These are phyloP conservation scores for Catostomus latipinnis DNA, from an alignment of 2,797 vertebrate genomes.

Conservation along the genomic window DNA sequence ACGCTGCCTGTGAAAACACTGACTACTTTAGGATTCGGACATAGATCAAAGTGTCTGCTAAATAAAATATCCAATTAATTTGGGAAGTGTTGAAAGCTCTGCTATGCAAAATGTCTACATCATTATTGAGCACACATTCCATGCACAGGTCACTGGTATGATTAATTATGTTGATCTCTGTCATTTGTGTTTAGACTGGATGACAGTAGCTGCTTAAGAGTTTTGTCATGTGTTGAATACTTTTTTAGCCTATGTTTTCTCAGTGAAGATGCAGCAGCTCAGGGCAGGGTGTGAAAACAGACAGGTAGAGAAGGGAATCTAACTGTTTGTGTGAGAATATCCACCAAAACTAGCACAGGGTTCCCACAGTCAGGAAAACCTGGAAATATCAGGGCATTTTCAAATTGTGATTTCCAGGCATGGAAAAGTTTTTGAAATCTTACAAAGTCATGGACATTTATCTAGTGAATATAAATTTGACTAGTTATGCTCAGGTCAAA, in stretches of 20 bases:
- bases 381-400: too few species aligned
- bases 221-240: conserved; percentile 7
- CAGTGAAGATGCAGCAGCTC: conserved; percentile 3
- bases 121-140: not conserved
- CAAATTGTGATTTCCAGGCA: too few species aligned
- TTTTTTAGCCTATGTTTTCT: not conserved
- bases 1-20: too few species aligned
- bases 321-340: conserved; percentile 16
- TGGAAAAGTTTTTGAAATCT: too few species aligned
- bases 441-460: too few species aligned
- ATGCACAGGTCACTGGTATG: conserved; percentile 17
- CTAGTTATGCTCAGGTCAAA: too few species aligned
- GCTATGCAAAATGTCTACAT: not conserved
- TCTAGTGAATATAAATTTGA: too few species aligned
- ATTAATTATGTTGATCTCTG: conserved; percentile 3
- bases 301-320: conserved; percentile 10
- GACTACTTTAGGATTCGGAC: too few species aligned
- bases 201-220: conserved; percentile 13
- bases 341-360: not conserved
- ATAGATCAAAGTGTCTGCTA: not conserved
- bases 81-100: not conserved
- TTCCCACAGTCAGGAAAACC: too few species aligned
- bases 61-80: not conserved
- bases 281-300: conserved; percentile 25
- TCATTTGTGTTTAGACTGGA: conserved; percentile 1